Evolutionary conservation across 2,888 invertebrate species (phyloP), one percentile per base, ranked within the genome.

Genomic region (Coenonympha glycerion): DNA sequence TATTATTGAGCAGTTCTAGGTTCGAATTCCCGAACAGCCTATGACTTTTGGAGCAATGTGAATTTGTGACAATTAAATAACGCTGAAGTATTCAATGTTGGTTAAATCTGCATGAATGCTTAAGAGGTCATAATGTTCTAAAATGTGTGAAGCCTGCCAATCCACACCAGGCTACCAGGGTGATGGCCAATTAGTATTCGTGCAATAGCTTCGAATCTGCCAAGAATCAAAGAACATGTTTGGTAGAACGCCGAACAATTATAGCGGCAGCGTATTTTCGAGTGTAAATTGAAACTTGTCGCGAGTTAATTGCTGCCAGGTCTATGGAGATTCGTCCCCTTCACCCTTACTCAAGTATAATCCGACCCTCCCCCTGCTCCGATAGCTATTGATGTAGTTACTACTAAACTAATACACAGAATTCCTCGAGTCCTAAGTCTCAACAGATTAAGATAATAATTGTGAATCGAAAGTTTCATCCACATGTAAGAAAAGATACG

Each of bases 261-360:
- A 68, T 68, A 69, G 71, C 69, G 61, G 63, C 66, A 53, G 51
- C 53, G 76, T 79, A 79, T 82, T 82, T 78, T 83, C 76, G 77
- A 81, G 79, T 82, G 79, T 83, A 85, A 84, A 85, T 85, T 85
- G 84, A 83, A 82, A 82, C 79, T 80, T 82, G 81, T 79, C 72
- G 67, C 59, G 65, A 76, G 77, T 80, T 80, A 81, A 82, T 56
- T 83, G 83, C 77, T 77, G 79, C 76, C 76, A 77, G 71, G 68
- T 68, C 71, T 69, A 66, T 58, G 61, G 69, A 69, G 66, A 64
- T 64, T 61, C 34, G 49, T 36, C 51, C 56, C 56, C 57, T 50
- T 22, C 49, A 41, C 47, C 48, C 45, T 47, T 49, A 15, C 45
- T 54, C 54, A 64, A 63, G 76, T 76, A 76, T 77, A 69, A 78